Base-by-base conservation (phyloP, 2,797 vertebrate species). In the Adelosebastes latens region DNA sequence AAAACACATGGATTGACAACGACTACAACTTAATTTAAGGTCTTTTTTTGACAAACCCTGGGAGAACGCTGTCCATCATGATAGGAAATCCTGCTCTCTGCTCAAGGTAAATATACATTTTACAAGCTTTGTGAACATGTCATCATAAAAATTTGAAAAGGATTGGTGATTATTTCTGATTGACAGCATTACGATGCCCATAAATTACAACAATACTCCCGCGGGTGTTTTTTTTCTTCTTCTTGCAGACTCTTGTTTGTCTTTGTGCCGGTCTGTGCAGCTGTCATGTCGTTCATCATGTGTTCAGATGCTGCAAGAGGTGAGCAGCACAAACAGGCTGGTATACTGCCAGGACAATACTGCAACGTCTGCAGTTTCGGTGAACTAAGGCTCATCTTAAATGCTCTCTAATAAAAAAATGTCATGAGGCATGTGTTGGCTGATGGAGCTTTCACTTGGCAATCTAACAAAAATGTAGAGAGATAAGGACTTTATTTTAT, bases 61-160 rank as follows among this genome's bases (percentile, higher is more conserved):
- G 29, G 61, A 46, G 22, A 12, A 86, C 42, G 18, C 53, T 79
- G 56, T 65, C 34, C 63, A 77, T 69, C 77, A 93, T 94, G 93
- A 71, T 61, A 0, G 22, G n/a, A 62, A 52, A 18, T 8, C 25
- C 29, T 27, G 13, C 53, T 27, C 55, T 77, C 56, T 25, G 6
- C 72, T 63, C 13, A 16, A 92, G 93, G 94, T 95, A 94, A 90
- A 72, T 10, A 2, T 31, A 0, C 25, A 10, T 11, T 71, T 68
- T 53, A 14, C 2, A 8, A 2, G 22, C 13, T 31, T 67, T 32
- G 22, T 18, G 1, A 18, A 59, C 27, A 6, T 14, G 32, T 16
- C 8, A 32, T 16, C 34, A 5, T 12, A n/a, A 14, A 58, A 12
- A 22, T 8, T 0, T n/a, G 22, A 65, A 46, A 75, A 1, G 2